Percentiles rank a stretch among this genome's conserved stretches.
phyloP scores from a whole-genome alignment of 2,113 vertebrate genomes.

The Lucifuga dentata region DNA sequence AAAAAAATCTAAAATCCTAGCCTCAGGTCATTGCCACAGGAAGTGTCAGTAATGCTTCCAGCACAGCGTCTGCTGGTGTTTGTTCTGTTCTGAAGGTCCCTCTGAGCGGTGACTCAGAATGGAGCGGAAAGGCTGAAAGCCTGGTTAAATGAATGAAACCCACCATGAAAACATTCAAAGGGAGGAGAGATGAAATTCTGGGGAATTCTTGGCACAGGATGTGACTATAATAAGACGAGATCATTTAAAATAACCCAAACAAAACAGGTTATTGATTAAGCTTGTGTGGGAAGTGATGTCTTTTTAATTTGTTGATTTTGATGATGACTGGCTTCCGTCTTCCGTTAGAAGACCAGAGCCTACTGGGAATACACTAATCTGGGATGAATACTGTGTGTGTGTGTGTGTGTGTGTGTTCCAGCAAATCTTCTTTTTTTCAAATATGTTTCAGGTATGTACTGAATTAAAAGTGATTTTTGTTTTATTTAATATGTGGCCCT shows the following conservation, averaged over 20 bases:
- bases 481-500: too few species aligned
- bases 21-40: constrained; percentile 58
- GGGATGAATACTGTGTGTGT: too few species aligned
- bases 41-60: constrained; percentile 42
- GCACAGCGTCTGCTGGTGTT: constrained; percentile 32
- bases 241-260: background rate
- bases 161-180: constrained; percentile 25
- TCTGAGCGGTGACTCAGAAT: constrained; percentile 55
- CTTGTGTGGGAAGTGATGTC: too few species aligned
- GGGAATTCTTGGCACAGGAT: constrained; percentile 7
- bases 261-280: background rate
- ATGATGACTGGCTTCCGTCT: too few species aligned
- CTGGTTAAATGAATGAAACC: background rate
- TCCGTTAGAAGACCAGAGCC: too few species aligned
- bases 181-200: constrained; percentile 6
- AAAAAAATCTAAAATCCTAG: background rate
- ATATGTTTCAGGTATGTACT: too few species aligned
- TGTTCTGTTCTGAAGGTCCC: constrained; percentile 51
- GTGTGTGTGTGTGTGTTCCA: too few species aligned
- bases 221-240: background rate
- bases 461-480: too few species aligned
- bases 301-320: background rate
- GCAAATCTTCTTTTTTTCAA: too few species aligned
- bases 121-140: constrained; percentile 8
- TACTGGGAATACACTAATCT: too few species aligned